These are phyloP conservation scores for Chrysolina oricalcia DNA, from an alignment of 2,888 invertebrate species.

Conservation along the genomic window DNA sequence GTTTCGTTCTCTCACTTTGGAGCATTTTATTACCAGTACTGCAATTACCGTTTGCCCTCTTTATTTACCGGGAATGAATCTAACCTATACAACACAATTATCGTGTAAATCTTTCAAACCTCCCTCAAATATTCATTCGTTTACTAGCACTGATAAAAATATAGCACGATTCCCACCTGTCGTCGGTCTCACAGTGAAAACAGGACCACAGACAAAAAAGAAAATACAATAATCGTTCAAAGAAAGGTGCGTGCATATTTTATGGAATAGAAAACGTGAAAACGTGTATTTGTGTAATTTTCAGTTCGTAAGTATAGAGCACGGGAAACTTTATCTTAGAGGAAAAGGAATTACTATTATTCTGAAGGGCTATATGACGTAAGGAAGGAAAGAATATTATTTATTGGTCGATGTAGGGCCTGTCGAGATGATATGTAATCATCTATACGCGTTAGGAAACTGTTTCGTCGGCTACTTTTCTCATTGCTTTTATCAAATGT, in stretches of 20 bases:
- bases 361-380: constrained; percentile 29
- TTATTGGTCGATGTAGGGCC: constrained; percentile 46
- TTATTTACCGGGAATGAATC: constrained; percentile 37
- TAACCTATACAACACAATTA: constrained; percentile 39
- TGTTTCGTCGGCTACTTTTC: no score
- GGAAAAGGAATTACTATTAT: constrained; percentile 57
- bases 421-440: constrained; percentile 44
- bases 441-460: constrained; percentile 35
- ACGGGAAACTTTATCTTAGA: constrained; percentile 63
- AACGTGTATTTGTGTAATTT: constrained; percentile 68
- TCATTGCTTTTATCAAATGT: no score
- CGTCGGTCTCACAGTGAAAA: constrained; percentile 35
- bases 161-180: constrained; percentile 45
- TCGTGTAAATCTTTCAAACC: constrained; percentile 40
- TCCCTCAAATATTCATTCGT: constrained; percentile 41
- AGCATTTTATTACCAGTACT: background rate
- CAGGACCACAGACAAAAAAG: constrained; percentile 30
- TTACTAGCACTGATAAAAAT: constrained; percentile 41
- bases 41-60: constrained; percentile 25
- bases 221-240: constrained; percentile 58
- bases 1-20: background rate
- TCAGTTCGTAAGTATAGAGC: constrained; percentile 65
- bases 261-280: constrained; percentile 53
- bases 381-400: constrained; percentile 49
- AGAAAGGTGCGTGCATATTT: constrained; percentile 67